Base-by-base conservation (phyloP, 2,797 vertebrate genomes). In the Leptoclinus maculatus region DNA sequence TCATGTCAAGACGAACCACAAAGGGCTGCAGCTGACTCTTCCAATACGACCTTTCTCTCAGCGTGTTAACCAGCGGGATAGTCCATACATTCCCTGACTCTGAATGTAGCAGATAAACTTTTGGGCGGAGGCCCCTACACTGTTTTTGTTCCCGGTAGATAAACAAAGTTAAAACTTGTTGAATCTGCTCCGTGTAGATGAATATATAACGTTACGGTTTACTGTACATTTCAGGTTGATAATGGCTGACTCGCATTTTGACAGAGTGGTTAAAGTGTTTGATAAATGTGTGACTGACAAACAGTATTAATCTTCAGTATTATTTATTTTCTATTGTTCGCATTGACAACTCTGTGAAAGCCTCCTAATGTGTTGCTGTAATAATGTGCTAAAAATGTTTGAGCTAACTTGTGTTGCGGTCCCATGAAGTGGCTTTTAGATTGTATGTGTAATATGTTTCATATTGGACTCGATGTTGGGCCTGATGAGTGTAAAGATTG, bases 61-160 rank as follows among this genome's bases (percentile, higher is more conserved):
- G 85, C 54, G 71, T 82, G 70, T 89, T 78, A 91, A 73, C 87
- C 83, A 80, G 80, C 87, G 87, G 90, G 82, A 85, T 83, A 84
- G 88, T 87, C 78, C 4, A 91, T 89, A 95, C 94, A 94, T 95
- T 94, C 94, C 94, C 88, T 89, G 93, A 93, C 89, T 78, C 83
- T 94, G 92, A 95, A 91, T 93, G 91, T 92, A 90, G 88, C 72
- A 66, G 74, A 79, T 71, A 66, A 8, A 32, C 3, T 36, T 38
- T 32, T 76, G 84, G 80, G 10, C 51, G 56, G 57, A 78, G 65
- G 82, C 78, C 59, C 80, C 32, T 17, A 60, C 57, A 58, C 54
- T 67, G 63, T 76, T 34, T 65, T 51, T 83, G 71, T 74, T 76
- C 62, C 64, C 66, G 54, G 32, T 83, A 80, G 82, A 73, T 66